These are phyloP conservation scores for Typhlomys cinereus DNA, from an alignment of 2,113 vertebrate genomes.

Conservation along the genomic window DNA sequence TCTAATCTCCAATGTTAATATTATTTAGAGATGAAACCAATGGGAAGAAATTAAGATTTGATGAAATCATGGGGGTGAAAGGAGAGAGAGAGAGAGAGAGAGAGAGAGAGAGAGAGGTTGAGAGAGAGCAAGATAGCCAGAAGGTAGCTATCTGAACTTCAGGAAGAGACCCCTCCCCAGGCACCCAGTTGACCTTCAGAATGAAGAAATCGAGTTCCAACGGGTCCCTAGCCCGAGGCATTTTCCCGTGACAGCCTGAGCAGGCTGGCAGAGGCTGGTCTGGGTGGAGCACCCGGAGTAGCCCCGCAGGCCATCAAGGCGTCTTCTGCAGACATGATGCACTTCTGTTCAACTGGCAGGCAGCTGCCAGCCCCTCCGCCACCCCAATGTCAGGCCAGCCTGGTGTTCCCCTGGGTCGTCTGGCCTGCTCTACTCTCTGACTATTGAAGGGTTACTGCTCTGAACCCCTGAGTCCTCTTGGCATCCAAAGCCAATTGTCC, in stretches of 20 bases:
- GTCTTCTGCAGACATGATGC: not conserved
- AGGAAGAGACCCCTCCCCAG: not conserved
- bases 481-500: not conserved
- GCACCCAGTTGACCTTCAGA: not conserved
- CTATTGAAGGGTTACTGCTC: conserved; percentile 15
- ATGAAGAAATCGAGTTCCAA: not conserved
- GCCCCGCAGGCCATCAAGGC: not conserved
- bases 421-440: not conserved
- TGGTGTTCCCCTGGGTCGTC: not conserved
- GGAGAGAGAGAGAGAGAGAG: too few species aligned
- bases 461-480: not conserved
- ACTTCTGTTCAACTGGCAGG: not conserved
- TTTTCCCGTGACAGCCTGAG: not conserved
- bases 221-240: too few species aligned
- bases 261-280: not conserved
- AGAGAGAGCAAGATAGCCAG: not conserved
- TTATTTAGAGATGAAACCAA: not conserved
- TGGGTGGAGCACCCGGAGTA: too few species aligned
- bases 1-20: not conserved
- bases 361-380: not conserved
- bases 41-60: not conserved
- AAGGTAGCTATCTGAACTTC: not conserved
- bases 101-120: too few species aligned
- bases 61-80: not conserved
- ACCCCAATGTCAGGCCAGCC: not conserved